Evolutionary conservation across 2,113 vertebrate genomes (phyloP).

Genomic region (Arvicanthis niloticus): DNA sequence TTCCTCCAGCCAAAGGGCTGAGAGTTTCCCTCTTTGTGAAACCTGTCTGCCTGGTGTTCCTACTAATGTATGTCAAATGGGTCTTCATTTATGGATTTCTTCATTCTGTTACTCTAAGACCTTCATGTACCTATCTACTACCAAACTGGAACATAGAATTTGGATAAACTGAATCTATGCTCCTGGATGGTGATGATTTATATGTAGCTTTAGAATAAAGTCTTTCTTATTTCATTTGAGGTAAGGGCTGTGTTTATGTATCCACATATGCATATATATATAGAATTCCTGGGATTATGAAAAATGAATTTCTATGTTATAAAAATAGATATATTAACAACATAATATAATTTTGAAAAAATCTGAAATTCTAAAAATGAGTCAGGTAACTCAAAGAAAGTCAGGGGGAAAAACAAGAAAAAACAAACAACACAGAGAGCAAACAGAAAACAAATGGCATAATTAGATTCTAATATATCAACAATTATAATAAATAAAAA

Average conservation of each 20-base stretch:
- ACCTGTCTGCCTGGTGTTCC: not conserved
- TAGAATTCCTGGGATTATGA: not conserved
- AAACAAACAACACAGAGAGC: not conserved
- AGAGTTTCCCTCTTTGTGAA: not conserved
- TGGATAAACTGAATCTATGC: not conserved
- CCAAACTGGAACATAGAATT: not conserved
- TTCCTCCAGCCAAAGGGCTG: not conserved
- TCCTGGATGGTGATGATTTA: too few species aligned
- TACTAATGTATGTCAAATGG: not conserved
- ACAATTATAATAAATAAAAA: constrained; percentile 15
- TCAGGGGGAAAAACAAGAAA: not conserved
- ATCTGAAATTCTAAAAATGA: not conserved
- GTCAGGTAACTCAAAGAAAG: not conserved
- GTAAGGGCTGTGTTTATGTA: not conserved
- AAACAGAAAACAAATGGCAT: not conserved
- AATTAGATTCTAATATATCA: not conserved
- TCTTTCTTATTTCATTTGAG: not conserved
- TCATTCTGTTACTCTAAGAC: not conserved
- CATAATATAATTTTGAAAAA: not conserved
- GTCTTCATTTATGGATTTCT: not conserved
- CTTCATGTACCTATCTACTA: not conserved
- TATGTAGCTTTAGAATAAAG: not conserved
- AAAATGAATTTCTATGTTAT: not conserved
- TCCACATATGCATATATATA: not conserved
- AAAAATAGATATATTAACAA: not conserved